phyloP scores from a whole-genome alignment of 2,113 vertebrate genomes.

The Struthidea cinerea region DNA sequence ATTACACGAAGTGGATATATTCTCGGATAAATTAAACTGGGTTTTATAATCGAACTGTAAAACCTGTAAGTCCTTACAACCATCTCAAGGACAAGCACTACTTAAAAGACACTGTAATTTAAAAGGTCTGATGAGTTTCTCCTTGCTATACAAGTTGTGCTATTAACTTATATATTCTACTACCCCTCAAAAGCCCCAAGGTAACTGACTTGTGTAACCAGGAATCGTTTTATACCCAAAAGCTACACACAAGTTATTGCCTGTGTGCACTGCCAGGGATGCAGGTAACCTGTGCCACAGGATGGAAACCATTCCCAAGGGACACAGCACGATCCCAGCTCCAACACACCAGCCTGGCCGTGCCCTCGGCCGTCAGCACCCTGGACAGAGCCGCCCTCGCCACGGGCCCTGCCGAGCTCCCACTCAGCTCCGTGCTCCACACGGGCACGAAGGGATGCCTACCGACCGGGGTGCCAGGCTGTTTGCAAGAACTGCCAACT shows the following conservation, averaged over 20 bases:
- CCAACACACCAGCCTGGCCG: background rate
- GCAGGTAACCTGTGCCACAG: background rate
- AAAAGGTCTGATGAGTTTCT: background rate
- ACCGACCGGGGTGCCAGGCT: fast-evolving
- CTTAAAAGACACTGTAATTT: background rate
- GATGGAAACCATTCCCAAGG: fast-evolving
- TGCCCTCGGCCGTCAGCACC: slow-evolving; percentile 30
- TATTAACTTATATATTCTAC: background rate
- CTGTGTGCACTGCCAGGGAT: fast-evolving
- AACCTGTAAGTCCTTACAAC: background rate
- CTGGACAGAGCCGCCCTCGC: slow-evolving; percentile 17
- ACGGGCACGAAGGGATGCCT: background rate
- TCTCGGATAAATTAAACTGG: background rate
- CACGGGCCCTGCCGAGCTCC: background rate
- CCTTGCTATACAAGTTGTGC: no score
- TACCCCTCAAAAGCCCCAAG: no score
- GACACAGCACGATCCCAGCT: fast-evolving
- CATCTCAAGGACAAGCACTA: background rate
- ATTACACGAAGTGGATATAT: background rate
- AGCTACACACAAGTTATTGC: fast-evolving
- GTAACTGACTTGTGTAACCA: background rate
- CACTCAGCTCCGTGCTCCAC: fast-evolving
- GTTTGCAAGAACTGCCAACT: fast-evolving
- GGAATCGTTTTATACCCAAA: background rate
- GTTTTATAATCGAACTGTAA: background rate